Evolutionary conservation across 2,888 invertebrate genomes (phyloP).

Genomic region (Drosophila greeni): DNA sequence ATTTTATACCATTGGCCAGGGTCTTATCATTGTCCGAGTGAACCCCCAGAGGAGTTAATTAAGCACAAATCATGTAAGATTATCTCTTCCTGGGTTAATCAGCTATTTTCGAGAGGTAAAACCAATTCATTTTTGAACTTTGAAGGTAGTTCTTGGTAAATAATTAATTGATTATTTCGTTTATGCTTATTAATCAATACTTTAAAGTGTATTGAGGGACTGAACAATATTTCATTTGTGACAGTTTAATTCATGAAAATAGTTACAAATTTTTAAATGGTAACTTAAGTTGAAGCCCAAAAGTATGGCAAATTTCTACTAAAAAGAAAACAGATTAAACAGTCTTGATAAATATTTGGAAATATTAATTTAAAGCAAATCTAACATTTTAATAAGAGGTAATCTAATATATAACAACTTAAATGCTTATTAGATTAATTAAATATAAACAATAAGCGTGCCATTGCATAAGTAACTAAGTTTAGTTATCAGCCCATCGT

Average conservation of each 20-base stretch:
- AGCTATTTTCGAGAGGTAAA: neutral
- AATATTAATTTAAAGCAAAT: neutral
- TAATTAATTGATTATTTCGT: too few species aligned
- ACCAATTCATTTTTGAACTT: neutral
- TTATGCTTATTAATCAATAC: too few species aligned
- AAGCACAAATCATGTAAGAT: slow-evolving; percentile 5
- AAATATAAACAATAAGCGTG: neutral
- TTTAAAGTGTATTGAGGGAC: too few species aligned
- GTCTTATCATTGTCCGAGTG: neutral
- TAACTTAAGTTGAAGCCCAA: too few species aligned
- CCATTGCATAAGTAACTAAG: neutral
- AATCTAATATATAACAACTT: neutral
- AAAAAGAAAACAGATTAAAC: too few species aligned
- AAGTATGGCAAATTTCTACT: too few species aligned
- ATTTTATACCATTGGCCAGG: neutral
- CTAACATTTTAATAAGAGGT: too few species aligned
- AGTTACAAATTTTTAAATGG: too few species aligned
- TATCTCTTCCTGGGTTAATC: neutral
- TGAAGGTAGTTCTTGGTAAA: neutral
- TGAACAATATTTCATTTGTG: too few species aligned
- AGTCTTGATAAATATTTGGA: too few species aligned
- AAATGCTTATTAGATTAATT: too few species aligned
- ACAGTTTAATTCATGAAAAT: too few species aligned
- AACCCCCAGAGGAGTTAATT: slow-evolving; percentile 1
- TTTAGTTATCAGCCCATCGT: neutral